Evolutionary conservation across 2,888 invertebrate species (phyloP), one percentile per base, ranked within the genome.

Genomic region (Dicyrtoma fusca): DNA sequence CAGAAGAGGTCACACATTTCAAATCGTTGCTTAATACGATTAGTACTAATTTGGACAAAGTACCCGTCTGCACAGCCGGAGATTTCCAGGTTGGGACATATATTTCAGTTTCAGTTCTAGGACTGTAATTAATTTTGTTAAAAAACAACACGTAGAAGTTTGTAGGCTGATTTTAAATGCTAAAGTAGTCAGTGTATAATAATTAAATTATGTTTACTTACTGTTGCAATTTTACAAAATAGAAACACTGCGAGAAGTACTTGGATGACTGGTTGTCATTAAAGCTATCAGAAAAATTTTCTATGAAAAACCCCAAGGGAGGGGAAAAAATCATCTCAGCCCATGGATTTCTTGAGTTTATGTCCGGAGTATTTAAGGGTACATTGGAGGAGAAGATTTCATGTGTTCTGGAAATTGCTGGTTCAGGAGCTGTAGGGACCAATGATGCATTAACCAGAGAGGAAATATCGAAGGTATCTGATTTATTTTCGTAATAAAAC

Each of bases 261-360:
- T 49, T 80, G 64, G 78, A 80, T 66, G 80, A 79, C 59, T 80
- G 80, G 80, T 55, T 80, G 19, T 53, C 66, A 13, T 42, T 55
- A 23, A 68, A 68, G 42, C 19, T 68, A 13, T 17, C 66, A n/a
- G 66, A 68, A 55, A 44, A 44, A 19, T 49, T 77, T 42, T 61
- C 73, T 6, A 47, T 72, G 1, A 78, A 77, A 68, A 70, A 61
- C 68, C 65, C 73, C 0, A 77, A 77, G 74, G 72, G 71, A n/a
- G 73, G 72, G 5, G 74, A 77, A 44, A 69, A 73, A 4, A 62
- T 76, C 11, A 69, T 79, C 13, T 66, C 76, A 1, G 61, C 78
- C 4, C 53, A 71, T 5, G 72, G 73, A 23, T 76, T 78, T 51
- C 63, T 78, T 0, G 61, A 73, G 42, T 80, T 79, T 70, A 73